Evolutionary conservation across 2,888 invertebrate species (phyloP).

Genomic region (Hemaris fuciformis): DNA sequence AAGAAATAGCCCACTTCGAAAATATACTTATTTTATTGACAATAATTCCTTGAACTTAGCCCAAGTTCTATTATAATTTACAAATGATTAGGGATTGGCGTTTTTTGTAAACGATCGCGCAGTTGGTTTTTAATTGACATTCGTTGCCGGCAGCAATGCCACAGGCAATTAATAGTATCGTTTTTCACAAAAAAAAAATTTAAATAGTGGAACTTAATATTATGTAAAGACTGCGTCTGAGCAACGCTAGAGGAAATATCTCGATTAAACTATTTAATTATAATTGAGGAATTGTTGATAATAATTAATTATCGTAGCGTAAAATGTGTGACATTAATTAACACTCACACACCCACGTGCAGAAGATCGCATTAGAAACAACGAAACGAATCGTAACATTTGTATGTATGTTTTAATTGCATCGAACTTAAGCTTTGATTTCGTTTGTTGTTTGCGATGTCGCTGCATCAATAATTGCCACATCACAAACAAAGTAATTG

Average conservation of each 20-base stretch:
- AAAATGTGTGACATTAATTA: background rate
- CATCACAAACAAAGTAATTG: background rate
- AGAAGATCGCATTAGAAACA: background rate
- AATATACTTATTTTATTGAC: too few relatives aligned
- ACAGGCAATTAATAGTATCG: too few relatives aligned
- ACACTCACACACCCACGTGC: background rate
- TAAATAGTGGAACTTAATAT: too few relatives aligned
- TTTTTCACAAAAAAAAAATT: too few relatives aligned
- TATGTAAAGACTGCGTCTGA: background rate
- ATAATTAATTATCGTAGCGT: background rate
- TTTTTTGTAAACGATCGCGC: too few relatives aligned
- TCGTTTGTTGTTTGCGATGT: background rate
- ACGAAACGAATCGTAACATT: background rate
- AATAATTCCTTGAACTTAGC: too few relatives aligned
- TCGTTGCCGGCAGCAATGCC: too few relatives aligned
- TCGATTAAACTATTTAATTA: background rate
- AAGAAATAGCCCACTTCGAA: too few relatives aligned
- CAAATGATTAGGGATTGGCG: too few relatives aligned
- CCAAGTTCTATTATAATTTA: too few relatives aligned
- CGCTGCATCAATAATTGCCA: background rate
- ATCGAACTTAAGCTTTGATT: background rate
- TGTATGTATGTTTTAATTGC: slow-evolving; percentile 19
- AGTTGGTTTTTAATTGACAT: too few relatives aligned
- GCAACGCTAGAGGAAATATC: background rate
- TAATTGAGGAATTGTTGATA: background rate